Evolutionary conservation across 2,888 invertebrate genomes (phyloP), one percentile per base, ranked within the genome.

Genomic region (Eristalis intricaria): DNA sequence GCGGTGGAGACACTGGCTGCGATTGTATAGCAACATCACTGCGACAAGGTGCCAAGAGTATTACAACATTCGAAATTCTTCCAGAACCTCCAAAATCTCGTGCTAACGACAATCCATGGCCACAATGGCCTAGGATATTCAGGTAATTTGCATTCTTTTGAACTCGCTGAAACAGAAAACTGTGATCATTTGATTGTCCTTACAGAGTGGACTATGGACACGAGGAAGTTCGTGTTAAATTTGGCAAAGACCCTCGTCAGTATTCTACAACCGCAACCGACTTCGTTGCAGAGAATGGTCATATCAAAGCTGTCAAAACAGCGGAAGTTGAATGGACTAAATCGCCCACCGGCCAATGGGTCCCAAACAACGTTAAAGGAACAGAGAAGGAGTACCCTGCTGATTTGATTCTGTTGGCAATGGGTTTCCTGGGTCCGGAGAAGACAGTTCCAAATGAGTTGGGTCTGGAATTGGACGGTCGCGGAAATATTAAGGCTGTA

Each of bases 341-440:
- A 91, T 97, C 98, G 90, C 96, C 97, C 29, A 95, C 95, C 70
- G 99, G 99, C 0, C 95, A 98, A 84, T 99, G 99, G 99, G 96
- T 96, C 91, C 98, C 99, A 98, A 94, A 95, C 83, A 98, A 99
- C 94, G 93, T 97, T 64, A 94, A 96, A 71, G 97, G 96, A 88
- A 95, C 96, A 0, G 96, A 97, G 91, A 95, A 95, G 92, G 94
- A 96, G 35, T 98, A 95, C 94, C 95, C 96, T 90, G 97, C 98
- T 74, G 98, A 99, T 92, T 94, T 99, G 88, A 97, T 99, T 77
- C 94, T 99, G 88, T 94, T 99, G 69, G 99, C 99, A 3, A 99
- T 99, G 99, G 99, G 99, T 90, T 99, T 99, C 95, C 94, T 99
- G 85, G 99, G 99, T 0, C 99, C 99, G 0, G 99, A 99, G 94